Evolutionary conservation across 2,888 invertebrate genomes (phyloP).

Genomic region (Polia nebulosa): DNA sequence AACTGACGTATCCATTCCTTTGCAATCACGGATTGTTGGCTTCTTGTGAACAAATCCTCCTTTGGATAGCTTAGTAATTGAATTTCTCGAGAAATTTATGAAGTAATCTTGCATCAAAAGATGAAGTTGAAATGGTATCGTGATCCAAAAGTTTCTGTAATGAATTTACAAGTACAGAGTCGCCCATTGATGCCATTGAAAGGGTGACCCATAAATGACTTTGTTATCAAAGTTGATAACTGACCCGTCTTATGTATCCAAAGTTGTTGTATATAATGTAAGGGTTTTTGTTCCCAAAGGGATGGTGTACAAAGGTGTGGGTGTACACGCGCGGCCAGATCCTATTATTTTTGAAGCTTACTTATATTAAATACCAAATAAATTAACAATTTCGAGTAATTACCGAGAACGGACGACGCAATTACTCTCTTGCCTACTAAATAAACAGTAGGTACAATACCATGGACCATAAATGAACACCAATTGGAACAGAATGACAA

Average conservation of each 20-base stretch:
- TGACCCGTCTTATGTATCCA: conserved; percentile 24
- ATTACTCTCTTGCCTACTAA: conserved; percentile 3
- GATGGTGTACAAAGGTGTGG: neutral
- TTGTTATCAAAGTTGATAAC: conserved; percentile 44
- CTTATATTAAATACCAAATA: neutral
- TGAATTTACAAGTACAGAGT: conserved; percentile 48
- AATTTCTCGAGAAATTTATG: conserved; percentile 48
- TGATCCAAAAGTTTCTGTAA: conserved; percentile 49
- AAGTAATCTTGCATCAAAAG: conserved; percentile 54
- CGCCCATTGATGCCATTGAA: conserved; percentile 31
- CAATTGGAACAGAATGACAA: conserved; percentile 38
- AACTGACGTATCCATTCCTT: conserved; percentile 11
- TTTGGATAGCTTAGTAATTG: conserved; percentile 35
- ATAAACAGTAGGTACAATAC: neutral
- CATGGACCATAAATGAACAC: conserved; percentile 4
- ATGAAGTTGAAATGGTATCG: conserved; percentile 50
- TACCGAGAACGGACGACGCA: neutral
- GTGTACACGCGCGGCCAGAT: neutral
- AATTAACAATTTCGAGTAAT: neutral
- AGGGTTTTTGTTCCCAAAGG: neutral
- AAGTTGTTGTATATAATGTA: conserved; percentile 23
- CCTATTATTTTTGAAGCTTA: neutral
- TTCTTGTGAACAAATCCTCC: conserved; percentile 9
- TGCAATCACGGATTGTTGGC: conserved; percentile 2
- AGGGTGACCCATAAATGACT: conserved; percentile 30